Conservation (phyloP, 2,888 invertebrate genomes). For the Mesoligia furuncula region DNA sequence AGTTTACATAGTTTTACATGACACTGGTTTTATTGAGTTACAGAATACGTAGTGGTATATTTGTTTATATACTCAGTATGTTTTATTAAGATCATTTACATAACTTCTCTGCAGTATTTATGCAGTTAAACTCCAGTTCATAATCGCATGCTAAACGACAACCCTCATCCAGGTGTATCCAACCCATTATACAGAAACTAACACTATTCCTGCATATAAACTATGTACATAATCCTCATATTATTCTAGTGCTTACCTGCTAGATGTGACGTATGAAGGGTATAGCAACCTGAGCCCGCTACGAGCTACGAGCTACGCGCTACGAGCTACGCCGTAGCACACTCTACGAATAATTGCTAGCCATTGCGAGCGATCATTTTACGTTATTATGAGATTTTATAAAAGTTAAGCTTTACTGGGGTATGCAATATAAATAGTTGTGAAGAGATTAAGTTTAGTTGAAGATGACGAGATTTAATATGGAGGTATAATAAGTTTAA, state of each 20-base stretch:
- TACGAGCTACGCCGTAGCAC: constrained; percentile 53
- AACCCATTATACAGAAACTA: constrained; percentile 30
- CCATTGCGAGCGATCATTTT: constrained; percentile 32
- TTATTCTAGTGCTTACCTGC: constrained; percentile 44
- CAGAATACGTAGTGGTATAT: not conserved
- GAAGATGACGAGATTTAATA: not conserved
- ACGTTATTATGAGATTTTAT: constrained; percentile 40
- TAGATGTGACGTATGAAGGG: constrained; percentile 44
- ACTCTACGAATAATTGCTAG: constrained; percentile 54
- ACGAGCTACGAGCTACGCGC: constrained; percentile 56
- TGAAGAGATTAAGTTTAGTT: constrained; percentile 8
- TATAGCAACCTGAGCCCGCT: constrained; percentile 61
- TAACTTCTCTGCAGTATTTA: too few relatives aligned
- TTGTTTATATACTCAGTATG: not conserved
- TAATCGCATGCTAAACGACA: constrained; percentile 19
- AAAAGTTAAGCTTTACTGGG: constrained; percentile 10
- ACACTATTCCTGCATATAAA: constrained; percentile 47
- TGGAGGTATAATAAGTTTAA: not conserved
- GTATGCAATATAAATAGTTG: constrained; percentile 15
- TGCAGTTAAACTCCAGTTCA: not conserved
- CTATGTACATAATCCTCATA: constrained; percentile 47
- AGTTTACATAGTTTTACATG: not conserved
- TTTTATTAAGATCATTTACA: not conserved
- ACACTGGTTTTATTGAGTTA: not conserved
- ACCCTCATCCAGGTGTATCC: constrained; percentile 13